These are phyloP conservation scores for Isichthys henryi DNA, from an alignment of 2,113 vertebrate species.

Conservation along the genomic window DNA sequence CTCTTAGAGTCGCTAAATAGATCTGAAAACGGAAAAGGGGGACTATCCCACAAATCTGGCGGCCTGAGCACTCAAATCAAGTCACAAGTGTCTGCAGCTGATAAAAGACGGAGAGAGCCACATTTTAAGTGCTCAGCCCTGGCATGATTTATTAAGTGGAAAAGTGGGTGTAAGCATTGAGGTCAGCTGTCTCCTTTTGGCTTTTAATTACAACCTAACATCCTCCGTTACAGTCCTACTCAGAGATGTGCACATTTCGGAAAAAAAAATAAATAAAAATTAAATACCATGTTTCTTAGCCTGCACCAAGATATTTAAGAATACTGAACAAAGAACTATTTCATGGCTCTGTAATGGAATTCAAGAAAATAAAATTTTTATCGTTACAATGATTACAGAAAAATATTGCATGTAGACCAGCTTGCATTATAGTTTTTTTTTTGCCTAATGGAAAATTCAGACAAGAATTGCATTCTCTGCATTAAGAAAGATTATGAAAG, in stretches of 20 bases:
- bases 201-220: constrained; percentile 1
- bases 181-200: not conserved
- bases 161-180: not conserved
- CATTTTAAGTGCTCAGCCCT: not conserved
- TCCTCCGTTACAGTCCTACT: not conserved
- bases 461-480: not conserved
- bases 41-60: not conserved
- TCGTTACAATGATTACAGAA: not conserved
- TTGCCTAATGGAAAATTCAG: not conserved
- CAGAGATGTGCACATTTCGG: not conserved
- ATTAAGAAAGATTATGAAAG: not conserved
- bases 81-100: constrained; percentile 17
- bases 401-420: not conserved
- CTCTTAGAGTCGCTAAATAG: constrained; percentile 2
- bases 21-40: not conserved
- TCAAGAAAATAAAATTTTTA: not conserved
- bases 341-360: not conserved
- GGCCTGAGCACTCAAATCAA: constrained; percentile 4
- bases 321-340: not conserved
- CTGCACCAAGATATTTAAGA: not conserved
- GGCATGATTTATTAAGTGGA: not conserved
- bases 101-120: not conserved
- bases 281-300: not conserved
- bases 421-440: not conserved
- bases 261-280: not conserved